A percentile compares a stretch with the other conserved stretches of the same genome.
phyloP scores from a whole-genome alignment of 2,888 invertebrate species.

The Loripinus fragilis region DNA sequence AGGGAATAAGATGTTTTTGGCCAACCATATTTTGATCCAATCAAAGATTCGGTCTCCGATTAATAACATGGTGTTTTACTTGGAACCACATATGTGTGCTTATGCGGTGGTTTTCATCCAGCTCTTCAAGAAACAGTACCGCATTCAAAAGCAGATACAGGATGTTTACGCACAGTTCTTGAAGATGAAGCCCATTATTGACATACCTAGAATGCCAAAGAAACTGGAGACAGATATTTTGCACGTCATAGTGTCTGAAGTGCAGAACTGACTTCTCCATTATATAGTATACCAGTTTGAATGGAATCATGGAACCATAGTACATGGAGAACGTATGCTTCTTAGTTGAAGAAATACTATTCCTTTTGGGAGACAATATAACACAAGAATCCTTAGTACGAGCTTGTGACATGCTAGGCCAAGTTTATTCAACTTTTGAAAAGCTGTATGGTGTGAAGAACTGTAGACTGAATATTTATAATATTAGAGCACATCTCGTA shows the following conservation, averaged over 20 bases:
- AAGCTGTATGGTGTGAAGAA: constrained; percentile 23
- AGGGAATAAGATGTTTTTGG: constrained; percentile 36
- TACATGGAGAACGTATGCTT: constrained; percentile 40
- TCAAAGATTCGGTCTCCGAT: constrained; percentile 40
- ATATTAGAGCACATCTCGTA: constrained; percentile 32
- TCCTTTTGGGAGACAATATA: constrained; percentile 43
- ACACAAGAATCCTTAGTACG: constrained; percentile 15
- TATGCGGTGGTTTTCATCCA: background rate
- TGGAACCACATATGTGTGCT: constrained; percentile 43
- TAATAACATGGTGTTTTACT: constrained; percentile 53
- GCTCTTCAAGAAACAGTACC: background rate
- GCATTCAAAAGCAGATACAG: background rate
- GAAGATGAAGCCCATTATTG: constrained; percentile 37
- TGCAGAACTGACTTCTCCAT: constrained; percentile 45
- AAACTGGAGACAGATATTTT: constrained; percentile 39
- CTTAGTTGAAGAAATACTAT: constrained; percentile 37
- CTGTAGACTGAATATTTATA: constrained; percentile 47
- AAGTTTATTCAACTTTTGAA: constrained; percentile 25
- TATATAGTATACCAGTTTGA: constrained; percentile 44
- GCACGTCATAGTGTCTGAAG: constrained; percentile 51
- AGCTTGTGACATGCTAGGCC: constrained; percentile 25
- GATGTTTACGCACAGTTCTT: constrained; percentile 34
- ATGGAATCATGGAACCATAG: constrained; percentile 20
- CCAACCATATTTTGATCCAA: constrained; percentile 30
- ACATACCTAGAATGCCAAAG: constrained; percentile 46